A percentile compares a stretch with the other conserved stretches of the same genome.
Evolutionary conservation across 1,140 invertebrate species (phyloP).

Genomic region (Nephila pilipes): DNA sequence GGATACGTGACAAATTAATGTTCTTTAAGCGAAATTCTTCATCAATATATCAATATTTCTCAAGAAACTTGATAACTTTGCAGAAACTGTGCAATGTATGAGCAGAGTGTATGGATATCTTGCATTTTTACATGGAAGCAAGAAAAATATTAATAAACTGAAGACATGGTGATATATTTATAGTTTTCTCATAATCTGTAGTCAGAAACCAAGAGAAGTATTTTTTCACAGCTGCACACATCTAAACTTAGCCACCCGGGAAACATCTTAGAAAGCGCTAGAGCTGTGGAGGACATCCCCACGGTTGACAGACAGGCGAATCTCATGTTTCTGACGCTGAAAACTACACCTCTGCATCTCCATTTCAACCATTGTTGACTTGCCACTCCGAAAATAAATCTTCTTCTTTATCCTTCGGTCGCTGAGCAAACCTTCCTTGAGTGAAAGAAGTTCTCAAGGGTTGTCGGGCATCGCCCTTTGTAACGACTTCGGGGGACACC

Average conservation of each 20-base stretch:
- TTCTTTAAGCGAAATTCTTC: no score
- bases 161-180: no score
- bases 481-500: no score
- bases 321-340: neutral
- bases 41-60: no score
- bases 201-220: neutral
- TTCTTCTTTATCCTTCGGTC: no score
- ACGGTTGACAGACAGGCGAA: neutral
- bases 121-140: no score
- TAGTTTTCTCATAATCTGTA: no score
- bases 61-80: no score
- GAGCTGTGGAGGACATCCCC: neutral
- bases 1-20: no score
- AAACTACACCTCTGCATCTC: neutral
- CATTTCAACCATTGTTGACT: neutral
- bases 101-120: no score
- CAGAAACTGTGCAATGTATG: no score
- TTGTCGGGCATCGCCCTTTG: neutral
- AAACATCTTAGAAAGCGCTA: neutral
- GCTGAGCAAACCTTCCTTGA: neutral
- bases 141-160: no score
- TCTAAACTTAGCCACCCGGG: neutral
- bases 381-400: neutral
- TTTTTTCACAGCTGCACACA: neutral
- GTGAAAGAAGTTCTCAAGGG: neutral